Percentiles rank a stretch among this genome's conserved stretches.
These are phyloP conservation scores for Barypeithes pellucidus DNA, from an alignment of 2,888 invertebrate genomes.

Conservation along the genomic window DNA sequence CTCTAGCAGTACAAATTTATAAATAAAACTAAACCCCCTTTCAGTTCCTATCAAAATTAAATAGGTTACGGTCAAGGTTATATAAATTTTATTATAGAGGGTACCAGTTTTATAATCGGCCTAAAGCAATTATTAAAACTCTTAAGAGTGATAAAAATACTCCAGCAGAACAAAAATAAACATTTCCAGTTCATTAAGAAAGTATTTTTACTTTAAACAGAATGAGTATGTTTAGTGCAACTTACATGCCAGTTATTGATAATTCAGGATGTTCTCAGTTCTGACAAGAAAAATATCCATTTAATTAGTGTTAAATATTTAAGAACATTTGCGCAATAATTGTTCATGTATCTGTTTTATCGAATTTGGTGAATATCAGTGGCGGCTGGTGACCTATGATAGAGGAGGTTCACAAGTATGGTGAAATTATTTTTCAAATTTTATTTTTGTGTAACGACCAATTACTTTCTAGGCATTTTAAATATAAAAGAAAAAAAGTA, in stretches of 20 bases:
- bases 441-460: too few relatives aligned
- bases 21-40: neutral
- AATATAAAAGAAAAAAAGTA: too few relatives aligned
- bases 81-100: neutral
- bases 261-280: neutral
- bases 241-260: neutral
- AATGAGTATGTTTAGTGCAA: slow-evolving; percentile 1
- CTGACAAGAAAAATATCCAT: too few relatives aligned
- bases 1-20: too few relatives aligned
- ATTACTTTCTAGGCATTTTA: too few relatives aligned
- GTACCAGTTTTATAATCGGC: neutral
- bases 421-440: too few relatives aligned
- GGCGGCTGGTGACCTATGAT: too few relatives aligned
- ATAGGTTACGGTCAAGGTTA: slow-evolving; percentile 5
- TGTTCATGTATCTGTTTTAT: too few relatives aligned
- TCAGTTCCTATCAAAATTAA: neutral
- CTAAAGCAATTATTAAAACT: neutral
- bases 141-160: slow-evolving; percentile 15
- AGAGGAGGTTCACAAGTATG: too few relatives aligned
- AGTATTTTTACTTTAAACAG: slow-evolving; percentile 4
- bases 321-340: too few relatives aligned
- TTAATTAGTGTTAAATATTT: too few relatives aligned
- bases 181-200: slow-evolving; percentile 17
- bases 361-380: too few relatives aligned
- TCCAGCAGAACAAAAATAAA: slow-evolving; percentile 4